Evolutionary conservation across 2,888 invertebrate species (phyloP).

Genomic region (Gymnosoma rotundatum): DNA sequence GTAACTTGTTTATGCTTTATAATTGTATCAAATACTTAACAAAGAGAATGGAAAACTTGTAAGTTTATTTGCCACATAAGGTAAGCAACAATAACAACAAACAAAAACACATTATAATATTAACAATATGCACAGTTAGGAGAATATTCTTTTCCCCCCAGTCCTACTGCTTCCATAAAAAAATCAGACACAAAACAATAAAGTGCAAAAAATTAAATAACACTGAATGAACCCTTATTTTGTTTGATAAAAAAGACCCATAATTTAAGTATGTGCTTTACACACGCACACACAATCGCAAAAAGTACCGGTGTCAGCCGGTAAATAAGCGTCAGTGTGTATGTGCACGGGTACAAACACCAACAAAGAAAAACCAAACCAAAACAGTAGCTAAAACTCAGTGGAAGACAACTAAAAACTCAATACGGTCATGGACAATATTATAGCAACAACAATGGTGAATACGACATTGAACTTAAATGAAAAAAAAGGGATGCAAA

Average conservation of each 20-base stretch:
- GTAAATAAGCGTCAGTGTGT: conserved; percentile 42
- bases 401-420: conserved; percentile 43
- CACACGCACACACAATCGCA: conserved; percentile 69
- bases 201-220: conserved; percentile 73
- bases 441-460: conserved; percentile 28
- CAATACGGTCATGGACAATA: conserved; percentile 66
- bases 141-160: conserved; percentile 35
- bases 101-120: conserved; percentile 76
- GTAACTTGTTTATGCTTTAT: conserved; percentile 68
- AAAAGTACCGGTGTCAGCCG: conserved; percentile 56
- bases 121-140: conserved; percentile 77
- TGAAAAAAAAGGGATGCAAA: conserved; percentile 64
- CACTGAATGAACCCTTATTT: conserved; percentile 78
- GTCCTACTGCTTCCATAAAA: conserved; percentile 45
- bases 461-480: conserved; percentile 60
- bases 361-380: conserved; percentile 69
- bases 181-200: conserved; percentile 80
- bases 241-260: conserved; percentile 71
- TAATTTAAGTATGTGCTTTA: conserved; percentile 50
- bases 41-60: conserved; percentile 59
- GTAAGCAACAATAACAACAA: conserved; percentile 9
- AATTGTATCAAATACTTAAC: conserved; percentile 70
- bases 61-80: conserved; percentile 61
- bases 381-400: conserved; percentile 74
- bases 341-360: conserved; percentile 45